phyloP scores from a whole-genome alignment of 53 echinoderm and acorn worm genomes.

The Echinometra lucunter region DNA sequence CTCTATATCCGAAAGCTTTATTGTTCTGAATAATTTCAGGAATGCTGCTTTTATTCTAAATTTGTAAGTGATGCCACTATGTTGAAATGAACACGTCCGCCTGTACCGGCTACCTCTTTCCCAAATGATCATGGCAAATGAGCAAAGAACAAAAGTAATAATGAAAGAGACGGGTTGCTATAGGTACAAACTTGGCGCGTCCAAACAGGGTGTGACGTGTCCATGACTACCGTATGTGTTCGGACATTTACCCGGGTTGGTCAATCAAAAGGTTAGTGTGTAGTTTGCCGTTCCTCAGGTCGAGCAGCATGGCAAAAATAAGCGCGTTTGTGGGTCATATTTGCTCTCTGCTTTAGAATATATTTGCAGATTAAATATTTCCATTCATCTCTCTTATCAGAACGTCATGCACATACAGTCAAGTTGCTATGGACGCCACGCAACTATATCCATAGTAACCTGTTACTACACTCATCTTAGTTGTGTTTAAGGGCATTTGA shows the following conservation, averaged over 20 bases:
- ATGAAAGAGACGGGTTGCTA: background rate
- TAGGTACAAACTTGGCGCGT: background rate
- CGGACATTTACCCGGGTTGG: background rate
- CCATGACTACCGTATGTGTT: background rate
- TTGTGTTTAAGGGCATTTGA: background rate
- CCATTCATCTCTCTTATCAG: background rate
- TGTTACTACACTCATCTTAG: background rate
- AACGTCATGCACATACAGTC: background rate
- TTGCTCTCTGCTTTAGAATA: background rate
- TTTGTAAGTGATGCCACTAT: background rate
- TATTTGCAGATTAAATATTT: slow-evolving; percentile 19
- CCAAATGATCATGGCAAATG: background rate
- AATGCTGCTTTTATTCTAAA: background rate
- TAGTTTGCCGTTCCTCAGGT: background rate
- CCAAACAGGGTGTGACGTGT: background rate
- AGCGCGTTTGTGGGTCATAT: background rate
- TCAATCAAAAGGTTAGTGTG: background rate
- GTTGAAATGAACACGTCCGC: background rate
- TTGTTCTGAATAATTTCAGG: too few species aligned
- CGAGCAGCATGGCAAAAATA: background rate
- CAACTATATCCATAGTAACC: background rate
- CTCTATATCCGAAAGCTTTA: too few species aligned
- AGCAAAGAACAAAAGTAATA: background rate
- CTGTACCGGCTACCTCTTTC: background rate
- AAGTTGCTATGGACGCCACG: slow-evolving; percentile 1